Evolutionary conservation across 2,797 vertebrate genomes (phyloP), one percentile per base, ranked within the genome.

Genomic region (Craterocephalus amniculus): DNA sequence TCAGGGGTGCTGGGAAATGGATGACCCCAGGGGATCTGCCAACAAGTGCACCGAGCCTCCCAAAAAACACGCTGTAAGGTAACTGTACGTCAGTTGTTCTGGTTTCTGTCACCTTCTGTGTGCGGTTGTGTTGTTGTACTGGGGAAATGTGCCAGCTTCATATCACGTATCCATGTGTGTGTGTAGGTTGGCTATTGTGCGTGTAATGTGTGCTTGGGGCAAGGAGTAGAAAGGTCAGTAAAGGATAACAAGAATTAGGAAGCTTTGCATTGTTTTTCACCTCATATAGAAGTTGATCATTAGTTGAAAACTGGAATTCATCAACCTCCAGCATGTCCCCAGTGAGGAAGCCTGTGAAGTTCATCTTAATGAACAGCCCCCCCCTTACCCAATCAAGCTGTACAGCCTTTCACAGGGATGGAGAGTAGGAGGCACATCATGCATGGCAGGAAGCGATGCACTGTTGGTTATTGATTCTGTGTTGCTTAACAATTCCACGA

Each of bases 251-350:
- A 83, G 78, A 79, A 87, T 87, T 83, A 85, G 72, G 76, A 84
- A 84, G 85, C 76, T 83, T 87, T 84, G 75, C 84, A 88, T 89
- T 89, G 86, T 90, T 85, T 90, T 78, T 70, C 67, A 76, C 69
- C 87, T 88, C 85, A 87, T 89, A 75, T 86, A 87, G 81, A 91
- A 92, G 87, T 92, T 89, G 86, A 91, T 92, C 84, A 88, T 91
- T 92, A 89, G 90, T 87, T 88, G 76, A 89, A 91, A 91, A 91
- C 83, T 87, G 70, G 79, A 88, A 86, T 91, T 91, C 86, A 83
- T 88, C 91, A 91, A 89, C 87, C 88, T 83, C 81, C 87, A 87
- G 78, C 81, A 7, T 64, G 74, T 91, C 91, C 90, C 90, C 71
- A 62, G 89, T 78, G 91, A 87, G 79, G 69, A 84, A 81, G 74